These are phyloP conservation scores for Oreortyx pictus DNA, from an alignment of 2,797 vertebrate genomes.

Conservation along the genomic window DNA sequence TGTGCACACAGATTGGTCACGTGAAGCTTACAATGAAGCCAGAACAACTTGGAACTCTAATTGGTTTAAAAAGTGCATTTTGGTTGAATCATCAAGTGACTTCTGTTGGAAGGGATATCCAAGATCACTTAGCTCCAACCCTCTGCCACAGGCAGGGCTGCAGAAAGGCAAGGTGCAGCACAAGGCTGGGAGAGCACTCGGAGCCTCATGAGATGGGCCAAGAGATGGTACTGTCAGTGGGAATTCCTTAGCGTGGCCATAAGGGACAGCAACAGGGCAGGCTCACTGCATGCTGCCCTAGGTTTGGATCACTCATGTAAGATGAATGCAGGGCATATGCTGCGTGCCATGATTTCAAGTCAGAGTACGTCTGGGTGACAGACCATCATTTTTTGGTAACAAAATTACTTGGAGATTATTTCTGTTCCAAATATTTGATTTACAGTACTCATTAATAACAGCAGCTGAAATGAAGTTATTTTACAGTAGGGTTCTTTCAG, in stretches of 20 bases:
- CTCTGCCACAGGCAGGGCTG: too few relatives aligned
- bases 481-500: slow-evolving; percentile 64
- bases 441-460: slow-evolving; percentile 46
- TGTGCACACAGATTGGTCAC: rapidly evolving
- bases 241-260: neutral
- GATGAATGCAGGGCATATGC: rapidly evolving
- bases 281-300: rapidly evolving
- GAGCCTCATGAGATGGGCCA: neutral
- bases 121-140: too few relatives aligned
- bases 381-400: neutral
- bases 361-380: neutral
- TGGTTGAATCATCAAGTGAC: too few relatives aligned
- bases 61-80: neutral
- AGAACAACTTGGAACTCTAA: neutral
- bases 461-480: slow-evolving; percentile 72
- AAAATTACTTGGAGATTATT: neutral
- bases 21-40: neutral
- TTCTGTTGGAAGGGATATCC: too few relatives aligned
- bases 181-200: neutral
- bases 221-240: neutral
- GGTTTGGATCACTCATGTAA: rapidly evolving
- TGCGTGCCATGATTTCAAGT: neutral
- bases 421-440: slow-evolving; percentile 30
- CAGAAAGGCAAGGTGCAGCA: neutral
- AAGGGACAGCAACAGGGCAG: neutral